Base-by-base conservation (phyloP, 2,113 vertebrate genomes). In the Penelope pileata region DNA sequence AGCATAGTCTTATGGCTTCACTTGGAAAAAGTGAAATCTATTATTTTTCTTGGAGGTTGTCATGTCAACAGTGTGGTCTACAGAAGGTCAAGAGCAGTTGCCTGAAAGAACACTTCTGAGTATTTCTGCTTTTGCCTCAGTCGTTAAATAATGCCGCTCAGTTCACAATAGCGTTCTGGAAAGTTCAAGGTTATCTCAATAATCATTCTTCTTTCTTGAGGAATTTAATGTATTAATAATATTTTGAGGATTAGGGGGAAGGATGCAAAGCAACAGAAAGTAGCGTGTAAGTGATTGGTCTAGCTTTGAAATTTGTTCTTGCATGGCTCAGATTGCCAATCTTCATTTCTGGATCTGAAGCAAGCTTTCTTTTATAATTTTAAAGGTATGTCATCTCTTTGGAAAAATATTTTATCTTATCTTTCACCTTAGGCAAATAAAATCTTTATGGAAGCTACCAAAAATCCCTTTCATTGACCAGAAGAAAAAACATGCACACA, bases 91-190 rank as follows among this genome's bases (percentile, higher is more conserved):
- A 88, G 94, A 95, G 93, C 92, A 93, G 96, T 91, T 97, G 95
- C 93, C 68, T 53, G 94, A 98, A 97, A 98, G 81, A 47, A 64
- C 94, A 97, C 85, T 97, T 96, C 70, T 97, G 92, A 96, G 91
- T 66, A 90, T 93, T 97, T 98, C 96, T 96, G 93, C 92, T 98
- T 98, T 98, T 97, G 97, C 95, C 91, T 98, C 91, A 58, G 86
- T 98, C 97, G 87, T 92, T 97, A 96, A 97, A 97, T 95, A 93
- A 91, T 72, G 95, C 95, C 97, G 97, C 92, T 98, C 97, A 98
- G 86, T 93, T 98, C 96, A 94, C 78, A 91, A 90, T 90, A 94
- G 91, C 83, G 79, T 93, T 93, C 83, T 96, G 64, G 94, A 97
- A 94, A 95, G 36, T 10, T 24, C 94, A 97, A 80, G 73, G 97